Percentiles rank a stretch among this genome's conserved stretches.
These are phyloP conservation scores for Epizoanthus illoricatus DNA, from an alignment of 92 coral and sea anemone species.

Conservation along the genomic window DNA sequence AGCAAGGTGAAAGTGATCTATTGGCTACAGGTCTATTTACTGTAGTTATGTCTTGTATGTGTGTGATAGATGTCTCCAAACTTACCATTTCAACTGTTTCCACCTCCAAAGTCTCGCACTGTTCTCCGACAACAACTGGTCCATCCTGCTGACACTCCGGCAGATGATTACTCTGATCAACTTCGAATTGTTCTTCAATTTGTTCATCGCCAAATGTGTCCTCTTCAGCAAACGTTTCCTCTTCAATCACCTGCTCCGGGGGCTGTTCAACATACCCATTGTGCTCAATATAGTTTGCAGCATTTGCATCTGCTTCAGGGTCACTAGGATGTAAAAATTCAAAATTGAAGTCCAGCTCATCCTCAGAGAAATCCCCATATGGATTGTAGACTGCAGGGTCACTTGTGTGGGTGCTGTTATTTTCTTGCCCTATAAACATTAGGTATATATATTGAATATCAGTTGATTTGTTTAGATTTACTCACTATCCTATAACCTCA, in stretches of 20 bases:
- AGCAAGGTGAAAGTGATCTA: no score
- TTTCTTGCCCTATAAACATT: not conserved
- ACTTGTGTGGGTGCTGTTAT: slow-evolving; percentile 31
- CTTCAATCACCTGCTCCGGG: slow-evolving; percentile 5
- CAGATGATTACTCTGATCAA: slow-evolving; percentile 5
- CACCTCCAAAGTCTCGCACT: slow-evolving; percentile 18
- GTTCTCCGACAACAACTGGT: slow-evolving; percentile 10
- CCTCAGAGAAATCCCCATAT: slow-evolving; percentile 38
- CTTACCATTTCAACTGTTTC: slow-evolving; percentile 38
- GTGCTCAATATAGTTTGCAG: not conserved
- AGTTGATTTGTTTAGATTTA: not conserved
- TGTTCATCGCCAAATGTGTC: not conserved
- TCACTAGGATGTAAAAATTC: slow-evolving; percentile 10
- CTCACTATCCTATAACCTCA: no score
- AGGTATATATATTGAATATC: not conserved
- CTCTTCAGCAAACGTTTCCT: not conserved
- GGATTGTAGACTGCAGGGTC: slow-evolving; percentile 62
- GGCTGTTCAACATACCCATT: not conserved
- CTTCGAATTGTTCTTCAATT: not conserved
- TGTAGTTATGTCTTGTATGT: no score
- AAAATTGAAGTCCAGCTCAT: slow-evolving; percentile 23
- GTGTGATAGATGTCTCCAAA: not conserved
- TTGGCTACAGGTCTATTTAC: no score
- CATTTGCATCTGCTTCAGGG: slow-evolving; percentile 6
- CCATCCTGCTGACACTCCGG: slow-evolving; percentile 43